These are phyloP conservation scores for Ferrisia virgata DNA, from an alignment of 2,888 invertebrate genomes.

Conservation along the genomic window DNA sequence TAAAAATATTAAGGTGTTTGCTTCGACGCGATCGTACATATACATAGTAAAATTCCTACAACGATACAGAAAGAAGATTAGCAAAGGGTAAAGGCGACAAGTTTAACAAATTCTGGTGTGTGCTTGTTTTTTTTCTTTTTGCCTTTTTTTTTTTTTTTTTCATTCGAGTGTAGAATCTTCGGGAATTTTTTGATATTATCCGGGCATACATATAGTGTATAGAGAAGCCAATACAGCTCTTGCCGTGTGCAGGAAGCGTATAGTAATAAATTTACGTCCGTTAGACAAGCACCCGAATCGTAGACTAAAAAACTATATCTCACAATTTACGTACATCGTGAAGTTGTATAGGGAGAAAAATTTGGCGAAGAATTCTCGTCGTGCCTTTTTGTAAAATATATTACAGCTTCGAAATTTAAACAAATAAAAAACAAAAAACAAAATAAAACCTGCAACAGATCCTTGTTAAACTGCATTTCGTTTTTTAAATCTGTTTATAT, in stretches of 20 bases:
- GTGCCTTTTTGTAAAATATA: neutral
- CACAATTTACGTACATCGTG: neutral
- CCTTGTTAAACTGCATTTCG: no score
- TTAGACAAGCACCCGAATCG: conserved; percentile 2
- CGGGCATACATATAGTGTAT: neutral
- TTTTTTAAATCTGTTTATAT: no score
- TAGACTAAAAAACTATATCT: neutral
- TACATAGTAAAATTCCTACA: neutral
- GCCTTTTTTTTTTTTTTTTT: neutral
- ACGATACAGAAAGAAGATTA: neutral
- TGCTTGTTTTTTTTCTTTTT: neutral
- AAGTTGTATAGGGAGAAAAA: neutral
- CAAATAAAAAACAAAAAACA: neutral
- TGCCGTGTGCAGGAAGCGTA: conserved; percentile 5
- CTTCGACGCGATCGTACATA: neutral
- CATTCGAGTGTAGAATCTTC: neutral
- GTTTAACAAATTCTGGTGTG: neutral
- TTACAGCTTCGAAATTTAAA: neutral
- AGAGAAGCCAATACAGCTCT: neutral
- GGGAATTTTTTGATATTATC: conserved; percentile 7
- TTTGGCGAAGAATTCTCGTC: neutral
- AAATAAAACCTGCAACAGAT: neutral
- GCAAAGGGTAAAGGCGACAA: neutral
- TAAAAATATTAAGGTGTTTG: neutral
- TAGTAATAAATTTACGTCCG: neutral